Evolutionary conservation across 64 coral and sea anemone species (phyloP).

Genomic region (Stylophora pistillata): DNA sequence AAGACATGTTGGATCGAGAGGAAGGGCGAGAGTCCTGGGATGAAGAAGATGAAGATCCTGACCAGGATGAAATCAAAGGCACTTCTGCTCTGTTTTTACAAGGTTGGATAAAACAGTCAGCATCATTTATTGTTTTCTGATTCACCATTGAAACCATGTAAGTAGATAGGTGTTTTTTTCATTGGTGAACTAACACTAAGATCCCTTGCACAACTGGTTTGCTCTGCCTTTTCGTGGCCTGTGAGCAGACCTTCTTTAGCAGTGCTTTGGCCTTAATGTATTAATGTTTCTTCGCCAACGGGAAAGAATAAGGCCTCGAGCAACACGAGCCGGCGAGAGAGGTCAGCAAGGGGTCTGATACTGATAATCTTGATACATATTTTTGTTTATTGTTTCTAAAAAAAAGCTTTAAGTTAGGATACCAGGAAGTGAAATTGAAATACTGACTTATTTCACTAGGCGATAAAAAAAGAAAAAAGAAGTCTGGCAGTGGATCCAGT

Average conservation of each 20-base stretch:
- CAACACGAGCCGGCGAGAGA: too few species aligned
- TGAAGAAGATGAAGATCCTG: slow-evolving; percentile 84
- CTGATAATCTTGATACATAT: too few species aligned
- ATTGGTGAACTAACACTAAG: too few species aligned
- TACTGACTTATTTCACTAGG: slow-evolving; percentile 29
- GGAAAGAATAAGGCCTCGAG: too few species aligned
- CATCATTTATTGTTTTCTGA: neutral
- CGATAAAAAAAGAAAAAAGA: slow-evolving; percentile 89
- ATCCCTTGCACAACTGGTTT: too few species aligned
- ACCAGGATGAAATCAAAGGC: slow-evolving; percentile 83
- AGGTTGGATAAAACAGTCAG: slow-evolving; percentile 53
- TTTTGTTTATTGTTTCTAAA: neutral
- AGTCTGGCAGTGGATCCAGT: slow-evolving; percentile 84
- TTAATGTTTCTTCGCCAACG: too few species aligned
- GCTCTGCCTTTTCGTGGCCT: too few species aligned
- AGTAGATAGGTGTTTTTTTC: too few species aligned
- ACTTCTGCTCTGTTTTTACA: slow-evolving; percentile 84
- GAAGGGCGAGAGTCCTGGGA: slow-evolving; percentile 68
- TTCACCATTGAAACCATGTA: neutral
- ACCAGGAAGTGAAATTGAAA: neutral
- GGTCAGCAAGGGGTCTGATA: too few species aligned
- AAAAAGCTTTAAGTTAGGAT: neutral
- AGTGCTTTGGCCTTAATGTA: too few species aligned
- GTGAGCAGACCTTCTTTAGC: too few species aligned
- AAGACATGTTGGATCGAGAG: slow-evolving; percentile 83